phyloP scores from a whole-genome alignment of 2,797 vertebrate genomes.

The Xiphophorus birchmanni region DNA sequence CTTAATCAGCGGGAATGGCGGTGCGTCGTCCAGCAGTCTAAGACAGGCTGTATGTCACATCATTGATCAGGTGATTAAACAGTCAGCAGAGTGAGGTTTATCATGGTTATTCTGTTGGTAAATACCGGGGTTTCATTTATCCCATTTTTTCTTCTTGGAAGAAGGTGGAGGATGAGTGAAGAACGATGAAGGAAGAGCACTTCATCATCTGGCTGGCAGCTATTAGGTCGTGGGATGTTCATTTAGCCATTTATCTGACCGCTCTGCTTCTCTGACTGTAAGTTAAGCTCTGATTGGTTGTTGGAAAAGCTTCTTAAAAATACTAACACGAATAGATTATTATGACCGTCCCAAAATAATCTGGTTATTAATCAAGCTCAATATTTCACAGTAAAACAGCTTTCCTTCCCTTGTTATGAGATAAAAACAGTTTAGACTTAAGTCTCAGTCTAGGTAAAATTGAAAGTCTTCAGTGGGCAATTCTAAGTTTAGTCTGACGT shows the following conservation, averaged over 20 bases:
- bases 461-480: not conserved
- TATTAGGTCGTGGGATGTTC: constrained; percentile 3
- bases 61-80: constrained; percentile 65
- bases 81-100: constrained; percentile 36
- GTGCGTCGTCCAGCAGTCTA: constrained; percentile 14
- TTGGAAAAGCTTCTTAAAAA: not conserved
- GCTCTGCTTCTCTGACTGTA: constrained; percentile 9
- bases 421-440: not conserved
- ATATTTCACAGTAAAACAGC: not conserved
- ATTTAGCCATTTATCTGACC: constrained; percentile 33
- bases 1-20: constrained; percentile 8
- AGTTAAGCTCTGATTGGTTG: constrained; percentile 7
- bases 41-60: constrained; percentile 48
- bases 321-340: not conserved
- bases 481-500: not conserved
- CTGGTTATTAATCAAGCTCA: not conserved
- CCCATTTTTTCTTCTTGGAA: constrained; percentile 10
- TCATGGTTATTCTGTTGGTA: constrained; percentile 53
- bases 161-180: not conserved
- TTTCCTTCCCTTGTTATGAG: not conserved
- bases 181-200: not conserved
- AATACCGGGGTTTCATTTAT: constrained; percentile 11
- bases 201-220: constrained; percentile 8
- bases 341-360: not conserved
- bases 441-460: not conserved